phyloP scores from a whole-genome alignment of 2,113 vertebrate genomes.

The Vulpes ferrilata region DNA sequence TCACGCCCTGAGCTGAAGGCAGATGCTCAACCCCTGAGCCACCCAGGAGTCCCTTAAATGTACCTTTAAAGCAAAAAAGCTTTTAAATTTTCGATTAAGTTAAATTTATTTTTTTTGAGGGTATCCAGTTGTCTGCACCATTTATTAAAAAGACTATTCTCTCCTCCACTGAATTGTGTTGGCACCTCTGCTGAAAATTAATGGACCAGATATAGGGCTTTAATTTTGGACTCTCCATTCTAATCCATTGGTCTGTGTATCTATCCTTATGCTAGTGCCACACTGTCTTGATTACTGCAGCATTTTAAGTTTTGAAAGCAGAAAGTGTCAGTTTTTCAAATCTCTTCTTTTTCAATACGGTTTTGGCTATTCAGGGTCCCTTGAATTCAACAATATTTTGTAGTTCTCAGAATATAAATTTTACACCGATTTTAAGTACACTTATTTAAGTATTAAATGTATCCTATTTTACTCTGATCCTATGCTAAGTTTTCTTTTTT shows the following conservation, averaged over 20 bases:
- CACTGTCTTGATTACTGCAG: background rate
- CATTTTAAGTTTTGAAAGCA: background rate
- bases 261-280: background rate
- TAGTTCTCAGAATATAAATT: background rate
- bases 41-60: background rate
- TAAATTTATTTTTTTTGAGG: background rate
- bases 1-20: too few relatives aligned
- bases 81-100: background rate
- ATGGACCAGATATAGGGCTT: background rate
- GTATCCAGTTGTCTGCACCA: background rate
- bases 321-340: background rate
- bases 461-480: background rate
- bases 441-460: background rate
- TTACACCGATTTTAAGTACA: background rate
- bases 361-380: background rate
- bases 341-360: background rate
- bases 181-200: background rate
- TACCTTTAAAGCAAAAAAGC: background rate
- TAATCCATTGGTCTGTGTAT: background rate
- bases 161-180: background rate
- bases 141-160: background rate
- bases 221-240: background rate
- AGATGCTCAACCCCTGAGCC: too few relatives aligned
- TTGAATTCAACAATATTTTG: background rate
- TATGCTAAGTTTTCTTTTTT: background rate